Percentiles rank a stretch among this genome's conserved stretches.
These are phyloP conservation scores for Phania funesta DNA, from an alignment of 2,888 invertebrate genomes.

Conservation along the genomic window DNA sequence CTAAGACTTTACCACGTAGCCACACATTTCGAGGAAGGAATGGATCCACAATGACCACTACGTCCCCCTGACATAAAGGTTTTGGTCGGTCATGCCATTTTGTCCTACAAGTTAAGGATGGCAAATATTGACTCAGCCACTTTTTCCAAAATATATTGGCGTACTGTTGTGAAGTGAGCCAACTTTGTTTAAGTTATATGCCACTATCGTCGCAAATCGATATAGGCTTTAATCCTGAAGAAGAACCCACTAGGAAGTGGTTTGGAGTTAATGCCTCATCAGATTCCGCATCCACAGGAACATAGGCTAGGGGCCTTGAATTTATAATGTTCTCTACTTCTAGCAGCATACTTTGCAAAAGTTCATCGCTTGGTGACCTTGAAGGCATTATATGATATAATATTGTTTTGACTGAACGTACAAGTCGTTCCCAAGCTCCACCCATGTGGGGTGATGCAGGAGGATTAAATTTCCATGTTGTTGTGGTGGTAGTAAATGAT, in stretches of 20 bases:
- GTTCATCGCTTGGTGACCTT: no score
- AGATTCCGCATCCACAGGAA: not conserved
- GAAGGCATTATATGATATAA: not conserved
- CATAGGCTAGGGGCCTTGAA: not conserved
- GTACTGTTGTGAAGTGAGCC: not conserved
- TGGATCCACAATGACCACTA: not conserved
- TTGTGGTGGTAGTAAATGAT: conserved; percentile 27
- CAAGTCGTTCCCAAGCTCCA: conserved; percentile 19
- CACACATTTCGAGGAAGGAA: not conserved
- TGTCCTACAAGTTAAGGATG: not conserved
- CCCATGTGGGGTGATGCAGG: conserved; percentile 49
- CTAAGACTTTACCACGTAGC: not conserved
- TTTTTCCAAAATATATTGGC: conserved; percentile 13
- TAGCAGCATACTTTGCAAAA: no score
- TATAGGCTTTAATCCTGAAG: no score
- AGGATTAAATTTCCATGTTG: conserved; percentile 38
- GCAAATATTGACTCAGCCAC: not conserved
- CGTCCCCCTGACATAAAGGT: not conserved
- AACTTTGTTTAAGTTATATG: not conserved
- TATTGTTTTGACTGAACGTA: not conserved
- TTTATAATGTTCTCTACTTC: not conserved
- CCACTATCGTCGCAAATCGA: no score
- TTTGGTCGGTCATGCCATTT: not conserved
- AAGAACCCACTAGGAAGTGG: conserved; percentile 17
- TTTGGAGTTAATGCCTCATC: conserved; percentile 27